A percentile compares a stretch with the other conserved stretches of the same genome.
phyloP scores from a whole-genome alignment of 1,140 invertebrate genomes.

The Macrostomum lignano region DNA sequence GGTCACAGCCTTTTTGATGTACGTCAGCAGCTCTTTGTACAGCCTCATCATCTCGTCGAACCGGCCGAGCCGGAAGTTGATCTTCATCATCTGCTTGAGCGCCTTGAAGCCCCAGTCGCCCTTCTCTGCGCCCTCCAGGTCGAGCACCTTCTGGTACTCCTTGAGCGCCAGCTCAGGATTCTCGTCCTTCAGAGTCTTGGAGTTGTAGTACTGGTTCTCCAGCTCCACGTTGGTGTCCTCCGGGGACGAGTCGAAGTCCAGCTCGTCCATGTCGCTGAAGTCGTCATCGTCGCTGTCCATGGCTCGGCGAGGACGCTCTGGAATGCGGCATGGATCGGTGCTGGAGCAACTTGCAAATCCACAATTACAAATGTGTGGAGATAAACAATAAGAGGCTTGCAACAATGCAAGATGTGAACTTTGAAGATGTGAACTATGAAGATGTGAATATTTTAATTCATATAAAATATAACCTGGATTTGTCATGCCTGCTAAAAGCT shows the following conservation, averaged over 20 bases:
- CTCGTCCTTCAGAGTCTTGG: constrained; percentile 89
- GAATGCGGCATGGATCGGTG: too few relatives aligned
- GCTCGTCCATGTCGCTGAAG: constrained; percentile 7
- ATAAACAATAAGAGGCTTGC: too few relatives aligned
- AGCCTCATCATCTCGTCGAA: constrained; percentile 84
- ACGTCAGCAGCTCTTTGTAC: constrained; percentile 80
- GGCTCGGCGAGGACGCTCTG: too few relatives aligned
- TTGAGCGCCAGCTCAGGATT: constrained; percentile 60
- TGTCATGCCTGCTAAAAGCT: too few relatives aligned
- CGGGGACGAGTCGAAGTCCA: constrained; percentile 29
- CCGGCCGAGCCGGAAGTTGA: constrained; percentile 82
- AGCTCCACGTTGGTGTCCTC: constrained; percentile 72
- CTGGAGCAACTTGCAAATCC: too few relatives aligned
- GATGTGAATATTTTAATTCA: too few relatives aligned
- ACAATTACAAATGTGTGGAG: too few relatives aligned
- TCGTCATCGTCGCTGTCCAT: too few relatives aligned
- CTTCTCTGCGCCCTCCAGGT: constrained; percentile 81
- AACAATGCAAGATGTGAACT: too few relatives aligned
- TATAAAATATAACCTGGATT: too few relatives aligned
- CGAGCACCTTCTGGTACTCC: constrained; percentile 76
- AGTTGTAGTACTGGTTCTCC: constrained; percentile 99
- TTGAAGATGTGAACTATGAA: too few relatives aligned
- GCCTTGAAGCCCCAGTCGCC: constrained; percentile 99
- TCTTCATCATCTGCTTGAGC: constrained; percentile 99
- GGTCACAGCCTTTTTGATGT: constrained; percentile 92